Evolutionary conservation across 2,797 vertebrate species (phyloP).

Genomic region (Hippoglossus hippoglossus): DNA sequence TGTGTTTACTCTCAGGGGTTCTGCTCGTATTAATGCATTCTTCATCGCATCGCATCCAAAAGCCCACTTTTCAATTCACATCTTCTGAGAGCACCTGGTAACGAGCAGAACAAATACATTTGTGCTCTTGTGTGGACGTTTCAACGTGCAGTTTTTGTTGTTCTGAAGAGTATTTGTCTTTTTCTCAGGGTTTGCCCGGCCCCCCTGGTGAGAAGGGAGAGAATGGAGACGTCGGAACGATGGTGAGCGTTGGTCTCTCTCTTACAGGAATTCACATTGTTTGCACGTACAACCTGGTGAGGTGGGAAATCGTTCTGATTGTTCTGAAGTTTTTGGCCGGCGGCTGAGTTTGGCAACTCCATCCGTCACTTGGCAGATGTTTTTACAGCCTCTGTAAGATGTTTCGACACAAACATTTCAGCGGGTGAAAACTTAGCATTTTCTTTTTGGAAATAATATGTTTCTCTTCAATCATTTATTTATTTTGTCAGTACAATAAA

Average conservation of each 20-base stretch:
- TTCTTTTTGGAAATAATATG: neutral
- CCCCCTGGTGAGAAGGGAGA: constrained; percentile 98
- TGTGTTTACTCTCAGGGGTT: constrained; percentile 71
- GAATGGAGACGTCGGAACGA: constrained; percentile 95
- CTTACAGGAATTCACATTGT: constrained; percentile 30
- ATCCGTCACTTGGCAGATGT: constrained; percentile 30
- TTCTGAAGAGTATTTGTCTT: constrained; percentile 43
- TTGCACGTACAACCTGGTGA: constrained; percentile 27
- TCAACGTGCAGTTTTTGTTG: constrained; percentile 28
- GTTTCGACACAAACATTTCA: constrained; percentile 32
- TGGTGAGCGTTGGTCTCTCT: constrained; percentile 85
- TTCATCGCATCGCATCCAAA: constrained; percentile 36
- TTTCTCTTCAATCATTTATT: neutral
- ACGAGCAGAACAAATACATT: constrained; percentile 50
- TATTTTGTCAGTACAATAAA: neutral
- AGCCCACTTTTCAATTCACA: constrained; percentile 43
- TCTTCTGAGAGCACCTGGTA: constrained; percentile 46
- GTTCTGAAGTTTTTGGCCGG: constrained; percentile 12
- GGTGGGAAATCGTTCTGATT: constrained; percentile 37
- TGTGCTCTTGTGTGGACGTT: constrained; percentile 13
- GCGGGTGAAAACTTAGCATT: constrained; percentile 5
- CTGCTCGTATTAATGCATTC: constrained; percentile 64
- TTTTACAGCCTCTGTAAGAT: constrained; percentile 24
- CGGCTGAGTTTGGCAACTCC: constrained; percentile 28
- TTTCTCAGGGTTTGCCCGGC: constrained; percentile 91